phyloP scores from a whole-genome alignment of 1,140 invertebrate species.

The Dryas iulia region DNA sequence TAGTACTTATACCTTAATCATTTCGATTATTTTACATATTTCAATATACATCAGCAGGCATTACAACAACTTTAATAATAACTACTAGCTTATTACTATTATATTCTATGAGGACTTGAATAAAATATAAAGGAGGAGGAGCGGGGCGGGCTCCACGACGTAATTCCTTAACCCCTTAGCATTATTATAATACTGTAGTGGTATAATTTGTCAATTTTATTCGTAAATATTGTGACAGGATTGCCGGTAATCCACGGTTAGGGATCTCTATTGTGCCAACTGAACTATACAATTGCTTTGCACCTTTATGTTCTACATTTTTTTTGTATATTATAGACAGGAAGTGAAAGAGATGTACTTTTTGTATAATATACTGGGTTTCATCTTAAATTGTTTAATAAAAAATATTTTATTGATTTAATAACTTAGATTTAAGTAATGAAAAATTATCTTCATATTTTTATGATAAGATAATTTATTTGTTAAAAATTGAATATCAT shows the following conservation, averaged over 20 bases:
- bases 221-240: conserved; percentile 35
- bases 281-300: neutral
- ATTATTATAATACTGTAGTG: neutral
- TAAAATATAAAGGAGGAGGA: neutral
- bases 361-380: too few species aligned
- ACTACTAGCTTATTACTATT: neutral
- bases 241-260: conserved; percentile 12
- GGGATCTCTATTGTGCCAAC: conserved; percentile 5
- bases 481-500: too few species aligned
- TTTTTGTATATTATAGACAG: neutral
- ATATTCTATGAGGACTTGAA: neutral
- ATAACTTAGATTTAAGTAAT: too few species aligned
- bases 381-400: too few species aligned
- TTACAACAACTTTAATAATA: neutral
- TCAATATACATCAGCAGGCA: too few species aligned
- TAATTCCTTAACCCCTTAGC: conserved; percentile 9
- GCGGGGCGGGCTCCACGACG: conserved; percentile 8
- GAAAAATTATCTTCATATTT: too few species aligned
- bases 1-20: too few species aligned
- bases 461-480: too few species aligned
- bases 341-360: neutral
- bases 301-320: neutral
- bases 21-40: too few species aligned
- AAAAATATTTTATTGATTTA: too few species aligned
- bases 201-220: conserved; percentile 27